Evolutionary conservation across 2,888 invertebrate species (phyloP), one percentile per base, ranked within the genome.

Genomic region (Nomada hirtipes): DNA sequence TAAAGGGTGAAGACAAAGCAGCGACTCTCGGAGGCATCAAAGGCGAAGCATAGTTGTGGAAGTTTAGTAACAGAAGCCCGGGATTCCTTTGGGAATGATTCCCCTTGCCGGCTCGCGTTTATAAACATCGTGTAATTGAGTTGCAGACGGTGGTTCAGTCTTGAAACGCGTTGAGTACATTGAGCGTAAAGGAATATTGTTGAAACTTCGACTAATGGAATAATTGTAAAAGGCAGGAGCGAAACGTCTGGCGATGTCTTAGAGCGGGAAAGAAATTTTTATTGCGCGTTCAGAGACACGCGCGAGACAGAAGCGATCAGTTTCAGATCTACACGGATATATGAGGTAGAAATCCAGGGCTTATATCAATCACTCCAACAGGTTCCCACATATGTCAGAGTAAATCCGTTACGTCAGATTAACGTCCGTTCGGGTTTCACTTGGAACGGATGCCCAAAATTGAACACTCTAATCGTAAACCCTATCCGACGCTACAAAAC

Each of bases 1-100:
- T 36, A 65, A 73, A 73, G 73, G 47, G 57, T 72, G n/a, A n/a
- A 57, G 73, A 73, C 57, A 73, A 57, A 73, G 23, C 11, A 9
- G 36, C 23, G 47, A 36, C 57, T 23, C 65, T 2, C 23, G 36
- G 36, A 57, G 64, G 57, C 73, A 65, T 73, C 64, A 65, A 73
- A 73, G 65, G 57, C 29, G 36, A 1, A 4, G 36, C 65, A 57
- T 59, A 65, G 73, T 57, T 44, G 73, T 13, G 47, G 13, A 36
- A 73, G 73, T 65, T 65, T 50, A 36, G 65, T 7, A 65, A 65
- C 57, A 65, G 73, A 65, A 36, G 65, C 13, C 18, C 9, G 2
- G 18, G 36, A n/a, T 59, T 73, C 57, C 73, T 73, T 59, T 50
- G 65, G 65, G 50, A 57, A 3, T 59, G 57, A 73, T 57, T 50